Evolutionary conservation across 2,888 invertebrate genomes (phyloP).

Genomic region (Philhelius pedissequus): DNA sequence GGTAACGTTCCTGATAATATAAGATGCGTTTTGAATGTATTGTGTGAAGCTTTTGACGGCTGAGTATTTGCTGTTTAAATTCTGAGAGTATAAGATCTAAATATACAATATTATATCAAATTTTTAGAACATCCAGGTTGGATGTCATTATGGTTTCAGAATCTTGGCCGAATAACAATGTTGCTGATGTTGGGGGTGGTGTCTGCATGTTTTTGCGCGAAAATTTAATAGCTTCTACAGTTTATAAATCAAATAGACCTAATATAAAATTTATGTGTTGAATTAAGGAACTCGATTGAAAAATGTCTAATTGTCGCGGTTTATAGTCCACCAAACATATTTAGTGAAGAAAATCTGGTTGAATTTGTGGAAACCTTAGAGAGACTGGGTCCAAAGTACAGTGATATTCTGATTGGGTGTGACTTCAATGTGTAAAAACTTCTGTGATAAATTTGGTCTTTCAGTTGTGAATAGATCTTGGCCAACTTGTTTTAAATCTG

Average conservation of each 20-base stretch:
- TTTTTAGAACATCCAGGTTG: too few relatives aligned
- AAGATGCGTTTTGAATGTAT: too few relatives aligned
- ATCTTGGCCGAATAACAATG: too few relatives aligned
- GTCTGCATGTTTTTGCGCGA: too few relatives aligned
- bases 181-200: too few relatives aligned
- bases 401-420: too few relatives aligned
- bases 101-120: too few relatives aligned
- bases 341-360: neutral
- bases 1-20: too few relatives aligned
- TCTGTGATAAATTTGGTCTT: neutral
- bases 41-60: too few relatives aligned
- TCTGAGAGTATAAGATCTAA: too few relatives aligned
- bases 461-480: neutral
- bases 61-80: too few relatives aligned
- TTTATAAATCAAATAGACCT: neutral
- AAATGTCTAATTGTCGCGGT: neutral
- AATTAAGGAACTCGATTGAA: neutral
- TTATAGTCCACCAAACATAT: neutral
- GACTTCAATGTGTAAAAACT: neutral
- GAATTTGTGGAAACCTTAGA: neutral
- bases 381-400: neutral
- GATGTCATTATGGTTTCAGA: too few relatives aligned
- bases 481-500: neutral
- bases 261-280: neutral
- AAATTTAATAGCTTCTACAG: neutral